Evolutionary conservation across 2,113 vertebrate species (phyloP).

Genomic region (Hydrochoerus hydrochaeris): DNA sequence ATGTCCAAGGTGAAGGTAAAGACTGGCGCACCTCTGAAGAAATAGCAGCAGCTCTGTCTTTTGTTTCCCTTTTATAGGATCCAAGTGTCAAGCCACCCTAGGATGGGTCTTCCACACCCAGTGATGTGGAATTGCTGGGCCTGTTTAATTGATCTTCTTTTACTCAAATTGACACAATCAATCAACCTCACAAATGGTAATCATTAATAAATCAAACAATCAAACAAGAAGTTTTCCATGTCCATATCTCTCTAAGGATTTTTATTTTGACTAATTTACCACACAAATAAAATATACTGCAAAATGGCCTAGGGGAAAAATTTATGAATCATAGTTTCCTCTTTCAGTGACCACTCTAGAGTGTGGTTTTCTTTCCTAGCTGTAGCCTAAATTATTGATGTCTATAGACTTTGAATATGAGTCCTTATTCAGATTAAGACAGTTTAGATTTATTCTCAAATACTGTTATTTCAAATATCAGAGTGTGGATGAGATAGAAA

Average conservation of each 20-base stretch:
- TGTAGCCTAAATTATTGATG: background rate
- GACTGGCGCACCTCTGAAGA: background rate
- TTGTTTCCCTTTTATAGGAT: background rate
- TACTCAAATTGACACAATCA: background rate
- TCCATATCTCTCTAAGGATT: background rate
- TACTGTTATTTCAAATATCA: background rate
- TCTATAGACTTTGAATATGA: background rate
- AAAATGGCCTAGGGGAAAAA: background rate
- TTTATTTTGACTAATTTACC: conserved; percentile 25
- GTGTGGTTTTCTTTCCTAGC: background rate
- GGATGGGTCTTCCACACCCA: background rate
- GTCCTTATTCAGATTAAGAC: background rate
- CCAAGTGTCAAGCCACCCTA: background rate
- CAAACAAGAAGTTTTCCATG: background rate
- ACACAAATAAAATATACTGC: background rate
- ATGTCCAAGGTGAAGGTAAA: background rate
- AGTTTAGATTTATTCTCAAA: background rate
- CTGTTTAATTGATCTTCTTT: background rate
- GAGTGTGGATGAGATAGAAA: background rate
- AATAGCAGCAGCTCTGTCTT: too few relatives aligned
- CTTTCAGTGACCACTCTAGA: background rate
- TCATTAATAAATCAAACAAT: background rate
- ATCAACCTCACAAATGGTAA: background rate
- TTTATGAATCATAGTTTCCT: background rate
- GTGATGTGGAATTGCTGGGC: background rate